These are phyloP conservation scores for Rosalia funebris DNA, from an alignment of 2,888 invertebrate species.

Conservation along the genomic window DNA sequence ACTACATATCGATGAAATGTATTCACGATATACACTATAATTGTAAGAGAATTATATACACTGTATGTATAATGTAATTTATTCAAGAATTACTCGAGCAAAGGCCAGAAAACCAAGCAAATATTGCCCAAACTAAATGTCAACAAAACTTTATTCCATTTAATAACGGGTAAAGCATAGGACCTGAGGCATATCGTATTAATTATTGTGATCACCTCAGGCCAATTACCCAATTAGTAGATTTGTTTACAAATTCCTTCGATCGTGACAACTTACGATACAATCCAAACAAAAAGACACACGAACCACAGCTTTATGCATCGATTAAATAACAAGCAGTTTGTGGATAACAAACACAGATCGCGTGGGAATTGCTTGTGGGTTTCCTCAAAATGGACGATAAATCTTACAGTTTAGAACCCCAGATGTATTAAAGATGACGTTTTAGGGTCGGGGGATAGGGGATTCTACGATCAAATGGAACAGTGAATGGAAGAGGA, in stretches of 20 bases:
- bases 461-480: slow-evolving; percentile 15
- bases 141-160: too few relatives aligned
- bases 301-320: not conserved
- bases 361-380: slow-evolving; percentile 4
- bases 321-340: slow-evolving; percentile 7
- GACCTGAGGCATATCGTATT: too few relatives aligned
- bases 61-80: too few relatives aligned
- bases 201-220: too few relatives aligned
- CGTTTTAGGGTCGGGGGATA: slow-evolving; percentile 4
- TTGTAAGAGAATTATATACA: too few relatives aligned
- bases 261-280: not conserved
- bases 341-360: slow-evolving; percentile 2
- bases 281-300: slow-evolving; percentile 5
- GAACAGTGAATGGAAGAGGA: slow-evolving; percentile 15
- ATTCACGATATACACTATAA: too few relatives aligned
- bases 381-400: slow-evolving; percentile 16
- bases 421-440: slow-evolving; percentile 16
- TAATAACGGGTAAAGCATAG: too few relatives aligned
- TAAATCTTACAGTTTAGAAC: slow-evolving; percentile 11
- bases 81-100: too few relatives aligned
- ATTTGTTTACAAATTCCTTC: not conserved
- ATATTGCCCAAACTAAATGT: too few relatives aligned
- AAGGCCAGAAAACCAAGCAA: too few relatives aligned
- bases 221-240: not conserved
- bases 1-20: too few relatives aligned